Evolutionary conservation across 2,113 vertebrate genomes (phyloP).

Genomic region (Fulica atra): DNA sequence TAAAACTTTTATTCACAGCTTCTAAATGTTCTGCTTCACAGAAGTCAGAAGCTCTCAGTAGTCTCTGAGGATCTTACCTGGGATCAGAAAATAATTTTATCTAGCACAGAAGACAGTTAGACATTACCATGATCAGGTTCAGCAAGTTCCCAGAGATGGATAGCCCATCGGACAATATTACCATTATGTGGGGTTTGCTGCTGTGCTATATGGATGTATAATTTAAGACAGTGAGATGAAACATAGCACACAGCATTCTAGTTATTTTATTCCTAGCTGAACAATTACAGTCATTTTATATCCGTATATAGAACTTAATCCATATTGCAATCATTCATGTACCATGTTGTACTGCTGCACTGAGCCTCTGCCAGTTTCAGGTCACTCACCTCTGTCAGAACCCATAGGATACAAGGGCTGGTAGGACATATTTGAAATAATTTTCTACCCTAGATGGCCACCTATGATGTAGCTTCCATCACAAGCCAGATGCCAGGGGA

Average conservation of each 20-base stretch:
- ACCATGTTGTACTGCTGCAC: neutral
- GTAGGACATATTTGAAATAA: neutral
- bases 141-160: neutral
- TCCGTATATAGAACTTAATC: neutral
- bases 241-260: neutral
- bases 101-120: neutral
- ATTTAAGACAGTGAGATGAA: neutral
- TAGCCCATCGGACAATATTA: neutral
- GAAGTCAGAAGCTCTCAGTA: neutral
- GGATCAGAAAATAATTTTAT: constrained; percentile 9
- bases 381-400: constrained; percentile 12
- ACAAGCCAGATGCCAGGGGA: neutral
- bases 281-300: neutral
- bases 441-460: neutral
- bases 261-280: constrained; percentile 2
- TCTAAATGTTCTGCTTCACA: constrained; percentile 28
- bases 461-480: neutral
- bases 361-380: neutral
- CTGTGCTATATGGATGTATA: neutral
- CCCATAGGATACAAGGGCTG: neutral
- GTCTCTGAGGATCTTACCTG: neutral
- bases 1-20: neutral
- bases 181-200: neutral
- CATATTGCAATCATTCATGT: neutral
- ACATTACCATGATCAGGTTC: accelerated